Conservation (phyloP, 2,113 vertebrate species). For the Limnothrissa miodon region DNA sequence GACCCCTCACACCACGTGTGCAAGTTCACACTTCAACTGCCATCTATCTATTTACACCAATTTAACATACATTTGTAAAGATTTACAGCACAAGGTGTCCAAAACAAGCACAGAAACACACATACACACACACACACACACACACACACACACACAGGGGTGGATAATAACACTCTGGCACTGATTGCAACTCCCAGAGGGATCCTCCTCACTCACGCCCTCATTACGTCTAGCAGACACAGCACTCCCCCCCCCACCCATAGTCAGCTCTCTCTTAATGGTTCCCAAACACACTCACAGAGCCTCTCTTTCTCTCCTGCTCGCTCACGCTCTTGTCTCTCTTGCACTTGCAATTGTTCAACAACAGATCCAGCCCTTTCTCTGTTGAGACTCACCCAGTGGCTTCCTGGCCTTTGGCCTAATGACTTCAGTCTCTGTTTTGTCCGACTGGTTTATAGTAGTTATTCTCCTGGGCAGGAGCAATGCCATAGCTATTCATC, state of each 20-base stretch:
- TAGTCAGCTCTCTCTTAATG: background rate
- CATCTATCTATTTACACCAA: background rate
- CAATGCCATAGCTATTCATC: background rate
- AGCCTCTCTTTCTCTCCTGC: background rate
- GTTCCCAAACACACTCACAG: background rate
- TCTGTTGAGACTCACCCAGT: background rate
- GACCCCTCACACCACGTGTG: background rate
- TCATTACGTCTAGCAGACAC: background rate
- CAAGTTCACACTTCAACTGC: background rate
- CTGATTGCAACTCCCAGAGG: background rate
- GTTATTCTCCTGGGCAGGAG: background rate
- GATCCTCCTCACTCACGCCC: background rate
- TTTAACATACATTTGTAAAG: background rate
- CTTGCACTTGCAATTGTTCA: background rate
- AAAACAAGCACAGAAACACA: background rate
- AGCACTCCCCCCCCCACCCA: background rate
- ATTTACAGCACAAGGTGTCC: background rate
- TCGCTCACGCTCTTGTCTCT: too few relatives aligned
- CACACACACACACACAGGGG: background rate
- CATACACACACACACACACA: background rate
- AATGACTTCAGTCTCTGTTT: background rate
- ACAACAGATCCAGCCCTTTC: background rate
- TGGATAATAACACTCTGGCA: constrained; percentile 1
- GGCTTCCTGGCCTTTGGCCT: background rate
- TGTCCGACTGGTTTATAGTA: background rate